phyloP scores from a whole-genome alignment of 1,140 invertebrate genomes.

The Hestina assimilis region DNA sequence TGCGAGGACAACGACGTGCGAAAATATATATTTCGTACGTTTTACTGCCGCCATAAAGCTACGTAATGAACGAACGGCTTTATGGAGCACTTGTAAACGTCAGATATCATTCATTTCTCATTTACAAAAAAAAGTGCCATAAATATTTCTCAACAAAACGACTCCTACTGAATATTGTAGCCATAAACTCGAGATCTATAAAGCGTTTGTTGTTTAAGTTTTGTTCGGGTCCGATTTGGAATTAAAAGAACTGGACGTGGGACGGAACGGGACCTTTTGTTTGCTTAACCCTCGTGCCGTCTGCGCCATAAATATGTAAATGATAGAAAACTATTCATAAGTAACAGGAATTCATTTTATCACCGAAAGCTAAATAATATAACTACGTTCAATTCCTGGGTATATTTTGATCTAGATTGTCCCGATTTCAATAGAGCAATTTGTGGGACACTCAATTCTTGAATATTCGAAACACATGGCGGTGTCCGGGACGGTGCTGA shows the following conservation, averaged over 20 bases:
- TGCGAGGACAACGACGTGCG: conserved; percentile 48
- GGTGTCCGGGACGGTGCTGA: conserved; percentile 22
- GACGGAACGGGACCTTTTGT: conserved; percentile 51
- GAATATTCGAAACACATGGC: conserved; percentile 37
- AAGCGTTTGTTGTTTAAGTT: conserved; percentile 61
- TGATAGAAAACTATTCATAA: conserved; percentile 68
- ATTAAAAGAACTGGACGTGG: conserved; percentile 55
- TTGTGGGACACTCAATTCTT: conserved; percentile 10
- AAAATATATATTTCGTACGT: conserved; percentile 46
- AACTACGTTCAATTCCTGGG: no score
- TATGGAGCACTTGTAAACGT: conserved; percentile 68
- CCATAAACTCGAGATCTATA: conserved; percentile 62
- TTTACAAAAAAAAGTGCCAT: conserved; percentile 58
- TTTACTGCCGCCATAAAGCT: conserved; percentile 58
- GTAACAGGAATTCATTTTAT: conserved; percentile 60
- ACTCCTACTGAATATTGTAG: conserved; percentile 68
- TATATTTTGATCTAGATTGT: neutral
- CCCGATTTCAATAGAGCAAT: neutral
- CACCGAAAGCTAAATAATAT: no score
- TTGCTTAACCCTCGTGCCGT: conserved; percentile 45
- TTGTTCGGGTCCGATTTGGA: conserved; percentile 48
- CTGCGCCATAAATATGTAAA: conserved; percentile 65
- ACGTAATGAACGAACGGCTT: conserved; percentile 67
- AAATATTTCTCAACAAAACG: conserved; percentile 69
- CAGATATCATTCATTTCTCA: conserved; percentile 67